Base-by-base conservation (phyloP, 2,797 vertebrate genomes). In the Epinephelus malabaricus region DNA sequence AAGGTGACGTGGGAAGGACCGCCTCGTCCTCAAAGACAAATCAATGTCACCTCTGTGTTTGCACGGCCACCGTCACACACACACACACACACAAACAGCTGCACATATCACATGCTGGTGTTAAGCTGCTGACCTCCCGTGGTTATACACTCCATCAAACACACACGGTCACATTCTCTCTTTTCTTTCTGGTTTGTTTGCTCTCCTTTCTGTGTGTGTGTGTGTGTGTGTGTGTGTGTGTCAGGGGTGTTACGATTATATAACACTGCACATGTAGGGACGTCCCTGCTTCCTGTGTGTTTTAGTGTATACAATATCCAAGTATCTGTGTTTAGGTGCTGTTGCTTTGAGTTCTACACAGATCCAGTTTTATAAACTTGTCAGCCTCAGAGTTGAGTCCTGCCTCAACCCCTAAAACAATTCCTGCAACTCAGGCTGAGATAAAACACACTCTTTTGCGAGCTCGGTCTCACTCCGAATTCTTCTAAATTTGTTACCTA, bases 31-130 rank as follows among this genome's bases (percentile, higher is more conserved):
- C 84, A 83, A 84, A 85, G 81, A 84, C 86, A 65, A 79, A 83
- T 81, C 79, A 88, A 85, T 80, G 85, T 90, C 86, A 89, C 79
- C 81, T 68, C 75, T 56, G 25, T 67, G 38, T 80, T 6, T 47
- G 47, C 45, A 73, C 55, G 1, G 15, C n/a, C 55, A 45, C 76
- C 0, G 12, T 14, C 40, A 72, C 23, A 23, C 23, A 23, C 59
- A 34, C 30, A 34, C 30, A 73, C 73, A 34, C 50, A 13, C 6
- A 60, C 63, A 69, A 51, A 72, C 83, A 83, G 61, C 71, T 73
- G 76, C 78, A 79, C 30, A 45, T 2, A 61, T 73, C 81, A 77
- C 67, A 56, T 82, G 76, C 62, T 64, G 61, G 34, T 65, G 51
- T 40, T 64, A 62, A 79, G 55, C 59, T 13, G 50, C 62, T 73